Conservation (phyloP, 2,888 invertebrate species). For the Sphaeridia pumilis region DNA sequence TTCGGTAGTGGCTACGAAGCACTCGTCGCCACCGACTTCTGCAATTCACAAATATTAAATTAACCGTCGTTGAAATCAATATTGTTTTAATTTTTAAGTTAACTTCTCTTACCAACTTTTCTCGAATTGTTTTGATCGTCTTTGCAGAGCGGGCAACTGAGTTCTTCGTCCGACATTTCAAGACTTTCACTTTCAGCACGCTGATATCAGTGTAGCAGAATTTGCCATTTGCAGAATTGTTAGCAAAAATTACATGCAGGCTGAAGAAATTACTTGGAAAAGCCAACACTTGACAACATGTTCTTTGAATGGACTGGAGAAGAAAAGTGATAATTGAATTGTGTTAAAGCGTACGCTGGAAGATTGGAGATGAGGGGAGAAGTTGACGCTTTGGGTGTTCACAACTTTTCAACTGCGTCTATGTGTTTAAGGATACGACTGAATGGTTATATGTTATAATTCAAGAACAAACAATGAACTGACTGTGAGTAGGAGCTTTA, state of each 20-base stretch:
- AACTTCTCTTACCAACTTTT: slow-evolving; percentile 5
- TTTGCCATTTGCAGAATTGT: too few relatives aligned
- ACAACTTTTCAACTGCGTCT: too few relatives aligned
- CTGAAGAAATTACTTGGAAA: not conserved
- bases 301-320: not conserved
- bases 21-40: slow-evolving; percentile 20
- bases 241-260: too few relatives aligned
- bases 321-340: too few relatives aligned
- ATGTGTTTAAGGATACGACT: too few relatives aligned
- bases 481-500: too few relatives aligned
- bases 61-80: not conserved
- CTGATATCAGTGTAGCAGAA: too few relatives aligned
- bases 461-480: too few relatives aligned
- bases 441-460: too few relatives aligned
- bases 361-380: too few relatives aligned
- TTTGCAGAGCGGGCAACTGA: slow-evolving; percentile 13
- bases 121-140: not conserved
- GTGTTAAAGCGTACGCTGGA: not conserved
- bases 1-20: slow-evolving; percentile 31
- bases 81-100: too few relatives aligned
- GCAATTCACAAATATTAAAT: not conserved
- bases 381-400: too few relatives aligned
- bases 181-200: not conserved
- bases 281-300: not conserved
- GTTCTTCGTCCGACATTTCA: slow-evolving; percentile 6